Evolutionary conservation across 2,888 invertebrate species (phyloP), one percentile per base, ranked within the genome.

Genomic region (Andrena camellia): DNA sequence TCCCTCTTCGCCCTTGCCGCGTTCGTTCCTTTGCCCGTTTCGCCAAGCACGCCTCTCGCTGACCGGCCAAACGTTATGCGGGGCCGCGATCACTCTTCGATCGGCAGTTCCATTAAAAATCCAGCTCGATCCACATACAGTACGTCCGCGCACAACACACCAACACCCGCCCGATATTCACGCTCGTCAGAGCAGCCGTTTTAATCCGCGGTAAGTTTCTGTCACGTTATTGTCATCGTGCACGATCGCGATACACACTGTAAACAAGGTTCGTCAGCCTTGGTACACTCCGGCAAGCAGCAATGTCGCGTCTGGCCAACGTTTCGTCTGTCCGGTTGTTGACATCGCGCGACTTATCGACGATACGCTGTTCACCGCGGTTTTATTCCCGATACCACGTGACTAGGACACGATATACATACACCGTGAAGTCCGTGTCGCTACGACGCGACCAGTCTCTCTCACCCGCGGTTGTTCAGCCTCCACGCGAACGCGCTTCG

Each of bases 371-470:
- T 74, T 29, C 69, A 33, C 50, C 57, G 70, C 48, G 57, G 72
- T 83, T 73, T 83, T 81, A 74, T 77, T 70, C 17, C 67, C 77
- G 57, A 78, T 48, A 82, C 83, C 83, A 83, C 83, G 83, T 83
- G 83, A 83, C 83, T 52, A 52, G 20, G 10, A 13, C 54, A 69
- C 81, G 75, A 75, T 66, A 69, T 59, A 76, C 23, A 57, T 23
- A 57, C 23, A 57, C 70, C 76, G 81, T 72, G 67, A 82, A 81
- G 81, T 76, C 78, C 76, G 81, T 83, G 76, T 83, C 76, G 83
- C 66, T 72, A 63, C 71, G 20, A 78, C 76, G 69, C 35, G 76
- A 75, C 64, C 71, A 74, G 66, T 79, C 73, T 54, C 80, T 57
- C 54, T 57, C 54, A 57, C 20, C 8, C 54, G 54, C 79, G 72